Base-by-base conservation (phyloP, 2,888 invertebrate genomes). In the Rosalia funebris region DNA sequence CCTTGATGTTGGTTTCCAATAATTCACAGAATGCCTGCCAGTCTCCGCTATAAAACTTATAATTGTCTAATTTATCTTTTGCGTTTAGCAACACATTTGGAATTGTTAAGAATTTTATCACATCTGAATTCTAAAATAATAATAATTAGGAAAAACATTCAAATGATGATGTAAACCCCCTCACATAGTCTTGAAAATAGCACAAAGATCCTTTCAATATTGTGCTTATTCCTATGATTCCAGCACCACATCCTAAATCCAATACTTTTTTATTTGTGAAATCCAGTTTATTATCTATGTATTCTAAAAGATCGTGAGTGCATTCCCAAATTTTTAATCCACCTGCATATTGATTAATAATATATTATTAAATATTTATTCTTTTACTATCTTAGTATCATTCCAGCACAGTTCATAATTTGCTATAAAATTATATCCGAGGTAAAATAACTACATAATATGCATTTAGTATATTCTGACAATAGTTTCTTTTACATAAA, bases 251-350 rank as follows among this genome's bases (percentile, higher is more conserved):
- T 0, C 98, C 98, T 60, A 97, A 84, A 85, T 97, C 97, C 47
- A 97, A 81, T 0, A 96, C 88, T 44, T 79, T 82, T 71, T 85
- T 88, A 16, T 82, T 79, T 37, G 84, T 75, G 11, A 87, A 82
- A 4, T 80, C 63, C 12, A 81, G 73, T 25, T 82, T 72, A 32
- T 81, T 71, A 17, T 82, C 74, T 32, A 96, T 78, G 79, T 89
- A 93, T 61, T 87, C 80, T 32, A 90, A 81, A 54, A 97, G 81
- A 79, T 97, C 96, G 72, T 87, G 84, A 2, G 95, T 93, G 75
- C 96, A 95, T 83, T 98, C 97, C 98, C 98, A 98, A 60, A 96
- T 88, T 85, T 97, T 97, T 20, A 96, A 84, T 7, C 98, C 98
- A 71, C 97, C 96, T 95, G 74, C 46, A 83, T 77, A 41, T n/a